Evolutionary conservation across 2,888 invertebrate species (phyloP).

Genomic region (Xanthorhoe designata): DNA sequence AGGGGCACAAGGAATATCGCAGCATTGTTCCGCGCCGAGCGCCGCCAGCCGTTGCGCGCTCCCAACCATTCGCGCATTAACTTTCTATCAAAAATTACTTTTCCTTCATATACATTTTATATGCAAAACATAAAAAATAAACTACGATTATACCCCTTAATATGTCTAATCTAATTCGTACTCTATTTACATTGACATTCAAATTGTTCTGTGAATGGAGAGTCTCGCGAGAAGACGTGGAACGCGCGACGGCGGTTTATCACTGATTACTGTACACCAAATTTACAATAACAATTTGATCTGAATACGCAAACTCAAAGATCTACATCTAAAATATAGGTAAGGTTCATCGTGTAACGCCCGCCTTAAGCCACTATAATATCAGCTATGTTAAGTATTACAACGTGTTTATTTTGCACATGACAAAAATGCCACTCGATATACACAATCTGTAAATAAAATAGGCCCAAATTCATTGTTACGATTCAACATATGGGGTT

Average conservation of each 20-base stretch:
- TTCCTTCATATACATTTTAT: constrained; percentile 63
- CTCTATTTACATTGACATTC: constrained; percentile 81
- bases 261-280: constrained; percentile 76
- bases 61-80: constrained; percentile 50
- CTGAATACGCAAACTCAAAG: constrained; percentile 81
- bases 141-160: constrained; percentile 79
- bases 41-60: constrained; percentile 61
- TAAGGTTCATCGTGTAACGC: constrained; percentile 75
- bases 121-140: constrained; percentile 73
- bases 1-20: constrained; percentile 84
- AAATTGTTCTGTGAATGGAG: constrained; percentile 78
- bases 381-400: constrained; percentile 80
- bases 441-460: constrained; percentile 63
- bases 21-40: constrained; percentile 72
- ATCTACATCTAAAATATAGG: constrained; percentile 78
- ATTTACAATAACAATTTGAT: constrained; percentile 83
- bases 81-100: constrained; percentile 49
- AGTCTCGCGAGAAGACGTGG: constrained; percentile 64
- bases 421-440: constrained; percentile 72
- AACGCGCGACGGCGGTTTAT: constrained; percentile 64
- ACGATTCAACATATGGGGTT: constrained; percentile 69
- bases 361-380: constrained; percentile 82
- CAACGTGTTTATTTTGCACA: constrained; percentile 73
- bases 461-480: constrained; percentile 82
- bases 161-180: constrained; percentile 79